phyloP scores from a whole-genome alignment of 2,888 invertebrate species.

The Sinodicranocentrus sp. region DNA sequence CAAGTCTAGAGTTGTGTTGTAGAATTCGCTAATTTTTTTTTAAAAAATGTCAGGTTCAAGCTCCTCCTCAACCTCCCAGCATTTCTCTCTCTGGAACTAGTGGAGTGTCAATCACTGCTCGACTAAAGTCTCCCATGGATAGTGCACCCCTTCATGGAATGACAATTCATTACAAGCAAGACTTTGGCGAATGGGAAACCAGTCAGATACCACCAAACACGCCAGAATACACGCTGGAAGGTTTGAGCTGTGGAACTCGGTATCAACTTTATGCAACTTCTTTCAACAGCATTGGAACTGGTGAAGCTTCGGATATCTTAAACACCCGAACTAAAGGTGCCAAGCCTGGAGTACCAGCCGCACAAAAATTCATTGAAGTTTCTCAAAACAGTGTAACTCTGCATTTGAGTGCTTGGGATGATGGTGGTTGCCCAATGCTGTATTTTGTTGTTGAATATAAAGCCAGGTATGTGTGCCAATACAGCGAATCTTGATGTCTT shows the following conservation, averaged over 20 bases:
- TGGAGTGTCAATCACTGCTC: constrained; percentile 86
- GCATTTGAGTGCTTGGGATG: constrained; percentile 93
- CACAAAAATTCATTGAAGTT: constrained; percentile 93
- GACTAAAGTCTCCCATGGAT: constrained; percentile 86
- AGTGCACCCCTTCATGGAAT: constrained; percentile 93
- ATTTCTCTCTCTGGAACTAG: constrained; percentile 87
- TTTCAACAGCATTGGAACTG: constrained; percentile 95
- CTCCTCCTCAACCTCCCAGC: constrained; percentile 88
- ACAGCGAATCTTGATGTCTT: too few relatives aligned
- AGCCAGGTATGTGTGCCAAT: constrained; percentile 89
- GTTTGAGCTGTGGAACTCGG: constrained; percentile 93
- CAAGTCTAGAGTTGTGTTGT: background rate
- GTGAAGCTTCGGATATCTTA: constrained; percentile 92
- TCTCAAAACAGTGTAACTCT: constrained; percentile 95
- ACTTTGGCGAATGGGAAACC: constrained; percentile 96
- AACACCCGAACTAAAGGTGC: constrained; percentile 95
- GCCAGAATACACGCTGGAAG: constrained; percentile 90
- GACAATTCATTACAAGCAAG: constrained; percentile 94
- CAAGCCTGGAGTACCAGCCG: constrained; percentile 94
- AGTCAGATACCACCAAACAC: constrained; percentile 82
- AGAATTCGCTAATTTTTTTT: background rate
- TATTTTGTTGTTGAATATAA: constrained; percentile 97
- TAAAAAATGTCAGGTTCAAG: constrained; percentile 78
- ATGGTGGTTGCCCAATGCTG: constrained; percentile 96
- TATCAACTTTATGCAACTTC: constrained; percentile 96